phyloP scores from a whole-genome alignment of 2,797 vertebrate genomes.

The Ispidina picta region DNA sequence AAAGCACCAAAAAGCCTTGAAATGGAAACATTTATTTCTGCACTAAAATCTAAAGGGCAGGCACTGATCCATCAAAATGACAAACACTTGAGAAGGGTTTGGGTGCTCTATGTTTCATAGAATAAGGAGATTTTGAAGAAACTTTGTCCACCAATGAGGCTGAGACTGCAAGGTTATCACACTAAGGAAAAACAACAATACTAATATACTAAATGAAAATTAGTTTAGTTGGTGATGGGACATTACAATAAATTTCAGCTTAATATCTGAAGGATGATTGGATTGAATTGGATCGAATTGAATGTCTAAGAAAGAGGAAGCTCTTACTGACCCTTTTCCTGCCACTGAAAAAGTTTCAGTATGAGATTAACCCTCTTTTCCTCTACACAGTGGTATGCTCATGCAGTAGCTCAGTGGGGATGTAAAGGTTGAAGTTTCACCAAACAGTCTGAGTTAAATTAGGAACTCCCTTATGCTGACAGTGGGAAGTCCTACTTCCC shows the following conservation, averaged over 20 bases:
- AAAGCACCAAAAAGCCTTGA: not conserved
- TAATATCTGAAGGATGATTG: not conserved
- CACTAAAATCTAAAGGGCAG: not conserved
- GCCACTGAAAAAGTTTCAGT: not conserved
- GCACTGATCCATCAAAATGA: not conserved
- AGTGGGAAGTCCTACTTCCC: not conserved
- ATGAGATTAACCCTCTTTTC: not conserved
- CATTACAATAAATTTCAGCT: not conserved
- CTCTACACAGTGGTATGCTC: not conserved
- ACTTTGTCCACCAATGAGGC: not conserved
- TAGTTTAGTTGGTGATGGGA: not conserved
- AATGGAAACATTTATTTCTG: not conserved
- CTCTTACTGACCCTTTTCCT: not conserved
- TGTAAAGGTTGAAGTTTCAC: not conserved
- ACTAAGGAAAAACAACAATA: not conserved
- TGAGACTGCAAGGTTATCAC: not conserved
- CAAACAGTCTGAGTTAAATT: not conserved
- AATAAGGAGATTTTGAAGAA: not conserved
- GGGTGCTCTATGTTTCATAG: not conserved
- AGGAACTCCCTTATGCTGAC: not conserved
- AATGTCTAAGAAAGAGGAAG: not conserved
- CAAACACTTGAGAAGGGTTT: not conserved
- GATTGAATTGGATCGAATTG: not conserved
- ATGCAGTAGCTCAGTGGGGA: not conserved
- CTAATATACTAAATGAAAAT: not conserved